Conservation (phyloP, 2,113 vertebrate genomes). For the Corythornis cristatus region DNA sequence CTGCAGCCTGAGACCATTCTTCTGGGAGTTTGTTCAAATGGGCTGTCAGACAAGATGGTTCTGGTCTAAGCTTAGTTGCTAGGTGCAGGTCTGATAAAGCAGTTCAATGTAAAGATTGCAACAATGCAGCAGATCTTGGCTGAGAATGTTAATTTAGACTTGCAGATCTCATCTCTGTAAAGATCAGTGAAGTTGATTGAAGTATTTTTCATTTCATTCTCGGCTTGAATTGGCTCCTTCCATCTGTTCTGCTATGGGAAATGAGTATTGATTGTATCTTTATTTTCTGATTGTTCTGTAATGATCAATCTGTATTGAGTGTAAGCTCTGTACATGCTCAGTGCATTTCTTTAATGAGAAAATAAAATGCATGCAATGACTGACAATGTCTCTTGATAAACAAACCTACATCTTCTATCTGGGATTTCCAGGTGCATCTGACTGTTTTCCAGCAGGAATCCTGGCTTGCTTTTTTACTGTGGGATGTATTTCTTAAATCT, state of each 20-base stretch:
- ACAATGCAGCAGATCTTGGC: not conserved
- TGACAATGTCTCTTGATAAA: not conserved
- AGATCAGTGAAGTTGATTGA: not conserved
- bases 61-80: not conserved
- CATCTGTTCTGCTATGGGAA: not conserved
- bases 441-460: not conserved
- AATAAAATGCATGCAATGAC: slow-evolving; percentile 30
- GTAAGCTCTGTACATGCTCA: not conserved
- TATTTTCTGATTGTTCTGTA: not conserved
- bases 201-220: not conserved
- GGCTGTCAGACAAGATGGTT: not conserved
- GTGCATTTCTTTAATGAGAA: slow-evolving; percentile 12
- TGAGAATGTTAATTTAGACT: not conserved
- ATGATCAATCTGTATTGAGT: not conserved
- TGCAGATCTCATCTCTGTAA: not conserved
- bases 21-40: not conserved
- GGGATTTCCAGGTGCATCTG: not conserved
- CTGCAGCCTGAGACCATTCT: not conserved
- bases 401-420: not conserved
- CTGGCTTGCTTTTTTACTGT: not conserved
- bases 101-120: not conserved
- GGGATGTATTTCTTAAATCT: not conserved
- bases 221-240: not conserved
- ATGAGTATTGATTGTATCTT: not conserved
- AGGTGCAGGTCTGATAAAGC: not conserved